Evolutionary conservation across 2,797 vertebrate genomes (phyloP).

Genomic region (Clamator glandarius): DNA sequence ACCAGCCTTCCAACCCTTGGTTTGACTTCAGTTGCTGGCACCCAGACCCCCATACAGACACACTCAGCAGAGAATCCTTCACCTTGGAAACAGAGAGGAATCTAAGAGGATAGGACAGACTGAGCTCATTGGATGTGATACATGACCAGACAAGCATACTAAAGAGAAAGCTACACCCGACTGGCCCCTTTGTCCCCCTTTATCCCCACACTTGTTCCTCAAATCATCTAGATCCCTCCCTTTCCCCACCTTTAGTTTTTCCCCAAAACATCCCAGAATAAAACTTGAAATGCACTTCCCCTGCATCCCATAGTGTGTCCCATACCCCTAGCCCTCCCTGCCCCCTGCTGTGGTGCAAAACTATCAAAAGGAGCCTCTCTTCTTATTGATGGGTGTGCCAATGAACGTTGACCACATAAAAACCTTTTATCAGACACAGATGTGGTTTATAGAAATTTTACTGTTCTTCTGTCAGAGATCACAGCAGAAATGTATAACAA

Average conservation of each 20-base stretch:
- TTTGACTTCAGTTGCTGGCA: background rate
- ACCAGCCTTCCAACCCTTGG: fast-evolving
- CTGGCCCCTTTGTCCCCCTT: background rate
- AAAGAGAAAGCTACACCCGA: background rate
- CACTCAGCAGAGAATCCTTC: background rate
- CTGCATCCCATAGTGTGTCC: too few relatives aligned
- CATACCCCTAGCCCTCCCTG: fast-evolving
- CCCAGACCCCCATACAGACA: fast-evolving
- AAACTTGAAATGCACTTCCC: background rate
- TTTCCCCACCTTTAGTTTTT: background rate
- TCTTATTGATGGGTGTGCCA: background rate
- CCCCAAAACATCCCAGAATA: background rate
- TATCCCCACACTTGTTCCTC: fast-evolving
- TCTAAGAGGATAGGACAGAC: background rate
- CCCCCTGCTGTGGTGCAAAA: background rate
- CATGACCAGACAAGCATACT: background rate
- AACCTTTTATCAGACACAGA: background rate
- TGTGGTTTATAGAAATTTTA: background rate
- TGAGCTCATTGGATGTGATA: background rate
- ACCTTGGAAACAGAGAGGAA: background rate
- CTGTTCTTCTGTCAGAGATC: background rate
- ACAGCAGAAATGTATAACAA: background rate
- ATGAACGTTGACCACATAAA: background rate
- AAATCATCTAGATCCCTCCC: background rate
- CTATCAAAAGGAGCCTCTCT: background rate